Evolutionary conservation across 2,888 invertebrate species (phyloP).

Genomic region (Torymus tubicola): DNA sequence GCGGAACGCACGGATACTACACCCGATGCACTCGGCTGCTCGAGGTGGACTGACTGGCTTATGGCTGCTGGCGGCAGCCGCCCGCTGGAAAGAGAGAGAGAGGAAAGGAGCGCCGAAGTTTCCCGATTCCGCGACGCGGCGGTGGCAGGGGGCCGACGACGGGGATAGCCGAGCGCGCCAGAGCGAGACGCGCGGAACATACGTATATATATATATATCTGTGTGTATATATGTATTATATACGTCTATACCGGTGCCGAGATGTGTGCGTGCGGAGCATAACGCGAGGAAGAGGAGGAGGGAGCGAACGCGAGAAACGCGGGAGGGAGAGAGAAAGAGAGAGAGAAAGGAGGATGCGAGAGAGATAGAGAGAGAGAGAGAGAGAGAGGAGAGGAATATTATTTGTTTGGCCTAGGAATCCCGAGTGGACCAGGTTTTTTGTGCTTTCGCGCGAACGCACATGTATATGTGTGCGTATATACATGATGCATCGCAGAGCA

Average conservation of each 20-base stretch:
- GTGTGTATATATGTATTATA: not conserved
- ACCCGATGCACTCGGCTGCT: constrained; percentile 53
- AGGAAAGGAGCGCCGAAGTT: constrained; percentile 34
- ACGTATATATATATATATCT: not conserved
- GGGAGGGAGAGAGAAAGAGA: not conserved
- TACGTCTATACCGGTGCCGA: not conserved
- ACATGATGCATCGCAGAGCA: no score
- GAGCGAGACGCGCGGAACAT: constrained; percentile 10
- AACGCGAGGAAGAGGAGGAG: no score
- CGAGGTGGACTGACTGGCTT: constrained; percentile 55
- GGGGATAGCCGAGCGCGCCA: constrained; percentile 29
- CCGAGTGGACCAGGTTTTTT: constrained; percentile 22
- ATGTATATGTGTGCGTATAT: no score
- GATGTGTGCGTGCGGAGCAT: no score
- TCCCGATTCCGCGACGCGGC: constrained; percentile 34
- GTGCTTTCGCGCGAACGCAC: not conserved
- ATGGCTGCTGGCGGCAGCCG: not conserved
- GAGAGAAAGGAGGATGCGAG: not conserved
- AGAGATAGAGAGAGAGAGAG: not conserved
- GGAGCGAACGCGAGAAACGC: no score
- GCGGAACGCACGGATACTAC: constrained; percentile 1
- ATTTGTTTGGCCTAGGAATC: constrained; percentile 51
- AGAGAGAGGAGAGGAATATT: constrained; percentile 34
- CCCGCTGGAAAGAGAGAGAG: constrained; percentile 8
- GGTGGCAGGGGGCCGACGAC: not conserved